A percentile compares a stretch with the other conserved stretches of the same genome.
Evolutionary conservation across 1,140 invertebrate genomes (phyloP).

Genomic region (Heliconius hermathena): DNA sequence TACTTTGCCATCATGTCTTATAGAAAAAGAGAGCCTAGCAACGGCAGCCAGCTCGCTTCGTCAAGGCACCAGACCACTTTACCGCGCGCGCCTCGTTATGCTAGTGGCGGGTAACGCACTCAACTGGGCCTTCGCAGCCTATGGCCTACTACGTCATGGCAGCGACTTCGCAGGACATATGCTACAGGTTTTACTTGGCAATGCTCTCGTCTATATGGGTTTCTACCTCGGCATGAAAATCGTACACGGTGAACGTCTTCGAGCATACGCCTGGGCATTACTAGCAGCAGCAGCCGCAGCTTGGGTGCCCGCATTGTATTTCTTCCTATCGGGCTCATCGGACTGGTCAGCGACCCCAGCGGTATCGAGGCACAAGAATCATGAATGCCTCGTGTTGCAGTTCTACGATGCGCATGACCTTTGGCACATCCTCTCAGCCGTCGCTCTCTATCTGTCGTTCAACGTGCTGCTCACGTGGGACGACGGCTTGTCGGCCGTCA

Average conservation of each 20-base stretch:
- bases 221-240: constrained; percentile 96
- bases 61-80: constrained; percentile 57
- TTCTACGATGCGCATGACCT: constrained; percentile 96
- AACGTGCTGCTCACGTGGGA: constrained; percentile 91
- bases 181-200: constrained; percentile 90
- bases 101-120: constrained; percentile 87
- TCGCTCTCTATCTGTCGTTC: constrained; percentile 95
- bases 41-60: constrained; percentile 53
- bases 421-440: constrained; percentile 96
- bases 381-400: constrained; percentile 87
- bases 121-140: constrained; percentile 89
- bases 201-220: constrained; percentile 90
- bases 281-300: constrained; percentile 56
- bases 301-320: constrained; percentile 71
- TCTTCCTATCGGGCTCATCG: constrained; percentile 65
- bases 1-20: not conserved
- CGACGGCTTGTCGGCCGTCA: constrained; percentile 88
- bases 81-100: constrained; percentile 80
- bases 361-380: constrained; percentile 88
- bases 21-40: constrained; percentile 60
- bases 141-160: constrained; percentile 84
- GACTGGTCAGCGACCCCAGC: constrained; percentile 86
- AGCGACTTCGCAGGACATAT: constrained; percentile 92
- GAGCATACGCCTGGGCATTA: constrained; percentile 74
- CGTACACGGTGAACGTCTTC: constrained; percentile 87